phyloP scores from a whole-genome alignment of 2,113 vertebrate genomes.

The Rhinolophus ferrumequinum region DNA sequence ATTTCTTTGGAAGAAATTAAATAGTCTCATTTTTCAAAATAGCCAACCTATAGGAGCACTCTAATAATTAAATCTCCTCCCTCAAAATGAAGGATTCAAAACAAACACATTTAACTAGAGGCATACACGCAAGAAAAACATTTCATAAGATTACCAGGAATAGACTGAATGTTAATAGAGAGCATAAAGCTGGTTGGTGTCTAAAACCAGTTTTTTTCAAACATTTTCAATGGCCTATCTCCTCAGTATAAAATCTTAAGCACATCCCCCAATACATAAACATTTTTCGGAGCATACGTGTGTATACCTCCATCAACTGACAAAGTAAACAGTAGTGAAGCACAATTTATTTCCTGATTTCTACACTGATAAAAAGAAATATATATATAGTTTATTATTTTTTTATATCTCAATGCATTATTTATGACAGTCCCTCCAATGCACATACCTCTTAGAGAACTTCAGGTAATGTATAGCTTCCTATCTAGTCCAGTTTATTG shows the following conservation, averaged over 20 bases:
- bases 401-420: background rate
- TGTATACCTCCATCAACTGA: background rate
- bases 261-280: background rate
- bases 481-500: background rate
- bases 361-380: background rate
- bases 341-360: background rate
- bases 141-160: background rate
- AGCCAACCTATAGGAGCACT: background rate
- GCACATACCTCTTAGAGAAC: background rate
- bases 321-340: background rate
- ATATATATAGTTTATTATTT: background rate
- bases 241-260: background rate
- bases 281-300: background rate
- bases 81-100: constrained; percentile 19
- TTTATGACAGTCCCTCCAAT: background rate
- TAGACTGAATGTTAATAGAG: background rate
- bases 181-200: background rate
- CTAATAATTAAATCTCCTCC: constrained; percentile 30
- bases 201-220: background rate
- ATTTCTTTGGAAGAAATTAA: constrained; percentile 52
- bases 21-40: constrained; percentile 42
- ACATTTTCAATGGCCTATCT: background rate
- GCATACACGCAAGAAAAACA: background rate
- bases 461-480: background rate
- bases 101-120: background rate